These are phyloP conservation scores for Epinephelus moara DNA, from an alignment of 2,113 vertebrate genomes.

Conservation along the genomic window DNA sequence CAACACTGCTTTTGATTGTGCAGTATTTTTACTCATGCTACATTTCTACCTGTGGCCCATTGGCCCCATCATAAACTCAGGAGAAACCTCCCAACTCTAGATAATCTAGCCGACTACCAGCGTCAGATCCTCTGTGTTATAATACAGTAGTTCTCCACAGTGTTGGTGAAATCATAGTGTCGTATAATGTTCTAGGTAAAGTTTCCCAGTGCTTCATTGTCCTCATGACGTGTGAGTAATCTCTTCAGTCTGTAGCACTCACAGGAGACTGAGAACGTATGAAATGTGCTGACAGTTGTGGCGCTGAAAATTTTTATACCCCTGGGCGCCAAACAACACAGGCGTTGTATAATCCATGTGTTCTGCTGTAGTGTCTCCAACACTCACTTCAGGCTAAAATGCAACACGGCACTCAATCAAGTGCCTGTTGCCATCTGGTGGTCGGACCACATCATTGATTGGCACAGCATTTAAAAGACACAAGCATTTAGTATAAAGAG, in stretches of 20 bases:
- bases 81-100: background rate
- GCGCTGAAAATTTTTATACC: background rate
- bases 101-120: background rate
- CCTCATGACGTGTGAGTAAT: background rate
- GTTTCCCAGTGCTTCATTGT: slow-evolving; percentile 2
- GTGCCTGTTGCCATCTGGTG: slow-evolving; percentile 62
- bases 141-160: slow-evolving; percentile 44
- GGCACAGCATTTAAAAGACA: background rate
- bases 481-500: background rate
- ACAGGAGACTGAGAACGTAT: background rate
- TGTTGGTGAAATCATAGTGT: slow-evolving; percentile 23
- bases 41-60: slow-evolving; percentile 27
- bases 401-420: background rate
- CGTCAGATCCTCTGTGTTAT: slow-evolving; percentile 22
- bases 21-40: slow-evolving; percentile 35
- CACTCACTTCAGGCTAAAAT: background rate
- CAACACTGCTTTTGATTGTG: slow-evolving; percentile 24
- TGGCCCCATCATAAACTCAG: background rate
- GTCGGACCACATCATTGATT: background rate
- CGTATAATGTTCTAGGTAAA: background rate
- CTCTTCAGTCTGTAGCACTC: slow-evolving; percentile 17
- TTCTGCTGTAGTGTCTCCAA: background rate
- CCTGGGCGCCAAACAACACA: slow-evolving; percentile 7
- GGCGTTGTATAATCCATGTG: slow-evolving; percentile 6
- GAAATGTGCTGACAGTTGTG: slow-evolving; percentile 17